Evolutionary conservation across 2,797 vertebrate species (phyloP).

Genomic region (Gambusia yucatana): DNA sequence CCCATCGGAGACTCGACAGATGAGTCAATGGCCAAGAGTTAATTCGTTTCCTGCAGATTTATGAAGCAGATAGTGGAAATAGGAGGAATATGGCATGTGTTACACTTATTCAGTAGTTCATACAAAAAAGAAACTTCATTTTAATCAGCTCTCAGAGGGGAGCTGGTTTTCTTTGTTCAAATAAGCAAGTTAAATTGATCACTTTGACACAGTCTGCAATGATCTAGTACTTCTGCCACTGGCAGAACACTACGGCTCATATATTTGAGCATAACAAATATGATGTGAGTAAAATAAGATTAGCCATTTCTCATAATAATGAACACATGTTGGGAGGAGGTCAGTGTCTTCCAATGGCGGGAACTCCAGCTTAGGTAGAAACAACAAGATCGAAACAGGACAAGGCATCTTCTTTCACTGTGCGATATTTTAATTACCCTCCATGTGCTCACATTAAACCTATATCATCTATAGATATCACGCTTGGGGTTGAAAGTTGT

Average conservation of each 20-base stretch:
- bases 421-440: constrained; percentile 41
- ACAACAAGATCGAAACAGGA: constrained; percentile 77
- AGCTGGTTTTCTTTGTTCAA: neutral
- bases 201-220: neutral
- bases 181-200: neutral
- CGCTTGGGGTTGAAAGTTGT: constrained; percentile 45
- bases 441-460: constrained; percentile 55
- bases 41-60: neutral
- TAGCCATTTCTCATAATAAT: constrained; percentile 71
- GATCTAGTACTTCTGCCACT: neutral
- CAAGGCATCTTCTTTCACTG: constrained; percentile 62
- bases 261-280: neutral
- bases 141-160: neutral
- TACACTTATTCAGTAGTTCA: neutral
- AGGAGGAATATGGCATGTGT: neutral
- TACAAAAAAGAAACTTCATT: neutral
- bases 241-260: constrained; percentile 1
- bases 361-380: constrained; percentile 79
- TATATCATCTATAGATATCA: constrained; percentile 49
- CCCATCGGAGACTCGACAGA: neutral
- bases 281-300: constrained; percentile 48
- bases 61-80: neutral
- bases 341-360: constrained; percentile 77
- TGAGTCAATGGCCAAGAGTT: neutral
- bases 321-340: constrained; percentile 80